Evolutionary conservation across 1,140 invertebrate species (phyloP), one percentile per base, ranked within the genome.

Genomic region (Drosophila oshimai): DNA sequence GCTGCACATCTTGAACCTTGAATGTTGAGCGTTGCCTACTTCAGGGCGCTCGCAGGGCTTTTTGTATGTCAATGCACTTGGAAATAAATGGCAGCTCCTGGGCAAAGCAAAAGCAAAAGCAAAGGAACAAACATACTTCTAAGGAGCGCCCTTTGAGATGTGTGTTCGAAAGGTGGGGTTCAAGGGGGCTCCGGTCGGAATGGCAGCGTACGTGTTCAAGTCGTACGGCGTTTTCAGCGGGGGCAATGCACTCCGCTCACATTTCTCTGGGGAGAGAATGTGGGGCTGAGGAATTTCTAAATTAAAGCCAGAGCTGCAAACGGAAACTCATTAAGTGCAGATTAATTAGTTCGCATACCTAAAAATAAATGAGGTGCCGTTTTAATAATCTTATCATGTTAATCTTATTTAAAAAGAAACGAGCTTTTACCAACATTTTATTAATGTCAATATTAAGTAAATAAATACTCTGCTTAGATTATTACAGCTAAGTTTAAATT

Each of bases 51-150:
- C 4, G 17, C 57, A 67, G 71, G 71, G 72, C 80, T 74, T 73
- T 84, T 86, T 86, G 62, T 86, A 70, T 86, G 81, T 86, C 81
- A 86, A 76, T 81, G 81, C 72, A 86, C 74, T 87, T 80, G 57
- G 61, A 75, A 60, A 51, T 77, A 84, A 84, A 78, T 77, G 51
- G 33, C 61, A 60, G 46, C 54, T 65, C 9, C 39, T 22, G 18
- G 29, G 46, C 13, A 34, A 57, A 44, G 67, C 50, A 50, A 41
- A 31, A 50, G 15, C 3, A 36, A 79, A 61, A 34, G 29, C 53
- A 34, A 58, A 34, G 47, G 28, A 53, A 26, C 28, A 44, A 62
- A 17, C 54, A 31, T 13, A 17, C 37, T 57, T 62, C 17, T 28
- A 36, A 60, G 58, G 29, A 36, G 44, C 36, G 20, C 12, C 37